Conservation (phyloP, 2,888 invertebrate species). For the Zeuzera pyrina region DNA sequence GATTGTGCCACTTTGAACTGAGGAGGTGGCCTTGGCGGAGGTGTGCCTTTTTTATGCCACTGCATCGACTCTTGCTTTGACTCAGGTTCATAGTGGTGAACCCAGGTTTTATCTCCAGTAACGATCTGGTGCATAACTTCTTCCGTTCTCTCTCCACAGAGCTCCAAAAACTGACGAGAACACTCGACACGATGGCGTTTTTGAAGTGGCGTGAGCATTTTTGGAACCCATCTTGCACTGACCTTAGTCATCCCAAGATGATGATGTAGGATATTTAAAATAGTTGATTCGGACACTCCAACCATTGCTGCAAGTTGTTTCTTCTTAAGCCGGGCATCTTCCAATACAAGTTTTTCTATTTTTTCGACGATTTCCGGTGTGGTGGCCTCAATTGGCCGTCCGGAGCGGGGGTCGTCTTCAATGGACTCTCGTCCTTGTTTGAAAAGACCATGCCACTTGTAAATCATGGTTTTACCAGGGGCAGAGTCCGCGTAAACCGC, state of each 20-base stretch:
- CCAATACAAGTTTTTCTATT: conserved; percentile 9
- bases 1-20: too few species aligned
- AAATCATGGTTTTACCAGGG: conserved; percentile 6
- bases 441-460: conserved; percentile 8
- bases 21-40: too few species aligned
- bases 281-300: conserved; percentile 14
- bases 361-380: conserved; percentile 5
- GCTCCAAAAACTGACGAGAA: conserved; percentile 6
- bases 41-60: too few species aligned
- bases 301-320: conserved; percentile 12
- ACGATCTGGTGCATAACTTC: conserved; percentile 1
- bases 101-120: conserved; percentile 20
- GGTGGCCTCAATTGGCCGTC: conserved; percentile 9
- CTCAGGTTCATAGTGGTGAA: conserved; percentile 20
- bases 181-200: conserved; percentile 16
- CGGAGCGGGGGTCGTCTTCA: conserved; percentile 8
- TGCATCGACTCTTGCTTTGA: conserved; percentile 19
- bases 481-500: conserved; percentile 9
- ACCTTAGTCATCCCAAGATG: too few species aligned
- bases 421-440: conserved; percentile 10
- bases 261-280: conserved; percentile 13
- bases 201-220: conserved; percentile 22
- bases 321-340: conserved; percentile 8
- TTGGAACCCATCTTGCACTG: conserved; percentile 22
- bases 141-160: conserved; percentile 5